Percentiles rank a stretch among this genome's conserved stretches.
These are phyloP conservation scores for Silvanus unidentatus DNA, from an alignment of 2,888 invertebrate species.

Conservation along the genomic window DNA sequence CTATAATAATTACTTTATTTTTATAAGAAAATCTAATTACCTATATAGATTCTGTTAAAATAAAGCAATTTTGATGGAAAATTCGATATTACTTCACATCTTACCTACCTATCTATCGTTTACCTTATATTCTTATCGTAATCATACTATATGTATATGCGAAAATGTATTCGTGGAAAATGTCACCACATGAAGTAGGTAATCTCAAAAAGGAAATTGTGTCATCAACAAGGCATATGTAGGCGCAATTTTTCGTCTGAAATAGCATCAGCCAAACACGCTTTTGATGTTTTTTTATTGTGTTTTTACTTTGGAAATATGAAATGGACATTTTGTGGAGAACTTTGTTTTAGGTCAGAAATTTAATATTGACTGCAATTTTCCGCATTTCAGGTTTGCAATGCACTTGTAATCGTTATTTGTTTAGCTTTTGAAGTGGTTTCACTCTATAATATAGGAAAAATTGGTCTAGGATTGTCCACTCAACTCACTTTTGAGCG, in stretches of 20 bases:
- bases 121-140: too few species aligned
- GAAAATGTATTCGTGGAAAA: background rate
- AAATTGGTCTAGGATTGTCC: too few species aligned
- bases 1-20: too few species aligned
- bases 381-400: background rate
- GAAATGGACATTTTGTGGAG: too few species aligned
- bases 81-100: too few species aligned
- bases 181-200: slow-evolving; percentile 3
- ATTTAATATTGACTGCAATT: background rate
- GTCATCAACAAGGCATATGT: slow-evolving; percentile 12
- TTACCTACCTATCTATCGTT: too few species aligned
- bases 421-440: too few species aligned
- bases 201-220: slow-evolving; percentile 15
- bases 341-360: background rate
- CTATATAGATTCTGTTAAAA: too few species aligned
- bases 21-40: too few species aligned
- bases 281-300: slow-evolving; percentile 15
- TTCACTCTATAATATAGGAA: too few species aligned
- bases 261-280: background rate
- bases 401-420: background rate
- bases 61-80: too few species aligned
- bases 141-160: background rate
- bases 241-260: slow-evolving; percentile 3
- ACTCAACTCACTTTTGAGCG: too few species aligned
- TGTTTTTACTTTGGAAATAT: background rate